These are phyloP conservation scores for Xenops minutus DNA, from an alignment of 2,797 vertebrate genomes.

Conservation along the genomic window DNA sequence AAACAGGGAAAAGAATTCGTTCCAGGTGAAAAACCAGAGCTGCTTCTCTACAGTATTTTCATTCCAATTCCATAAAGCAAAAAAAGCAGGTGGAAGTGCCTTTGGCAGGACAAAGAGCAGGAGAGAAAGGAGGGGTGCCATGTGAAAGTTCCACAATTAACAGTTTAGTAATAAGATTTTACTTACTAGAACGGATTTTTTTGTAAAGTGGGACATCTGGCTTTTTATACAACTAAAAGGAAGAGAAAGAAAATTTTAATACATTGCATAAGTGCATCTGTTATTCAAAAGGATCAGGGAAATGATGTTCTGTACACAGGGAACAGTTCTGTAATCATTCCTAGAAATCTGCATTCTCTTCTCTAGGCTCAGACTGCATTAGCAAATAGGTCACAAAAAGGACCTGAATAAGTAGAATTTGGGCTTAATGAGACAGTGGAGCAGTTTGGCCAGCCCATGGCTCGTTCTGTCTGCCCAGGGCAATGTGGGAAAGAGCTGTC, in stretches of 20 bases:
- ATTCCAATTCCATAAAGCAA: neutral
- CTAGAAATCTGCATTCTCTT: neutral
- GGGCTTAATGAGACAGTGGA: neutral
- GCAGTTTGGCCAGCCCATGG: neutral
- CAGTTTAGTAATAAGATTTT: neutral
- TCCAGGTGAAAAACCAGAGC: neutral
- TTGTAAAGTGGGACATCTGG: constrained; percentile 84
- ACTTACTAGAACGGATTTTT: constrained; percentile 85
- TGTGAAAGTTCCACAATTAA: neutral
- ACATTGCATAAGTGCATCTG: constrained; percentile 8
- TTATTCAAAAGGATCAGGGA: neutral
- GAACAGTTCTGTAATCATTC: neutral
- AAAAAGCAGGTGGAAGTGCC: neutral
- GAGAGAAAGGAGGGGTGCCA: neutral
- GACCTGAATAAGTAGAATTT: neutral
- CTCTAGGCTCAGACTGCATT: neutral
- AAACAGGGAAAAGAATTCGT: constrained; percentile 1
- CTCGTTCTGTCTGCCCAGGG: neutral
- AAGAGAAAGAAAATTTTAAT: constrained; percentile 54
- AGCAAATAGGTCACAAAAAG: neutral
- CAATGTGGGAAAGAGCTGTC: neutral
- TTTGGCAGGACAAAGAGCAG: neutral
- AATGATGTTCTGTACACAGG: neutral
- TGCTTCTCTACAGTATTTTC: neutral
- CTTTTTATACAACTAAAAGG: constrained; percentile 81